These are phyloP conservation scores for Mimachlamys varia DNA, from an alignment of 2,888 invertebrate species.

Conservation along the genomic window DNA sequence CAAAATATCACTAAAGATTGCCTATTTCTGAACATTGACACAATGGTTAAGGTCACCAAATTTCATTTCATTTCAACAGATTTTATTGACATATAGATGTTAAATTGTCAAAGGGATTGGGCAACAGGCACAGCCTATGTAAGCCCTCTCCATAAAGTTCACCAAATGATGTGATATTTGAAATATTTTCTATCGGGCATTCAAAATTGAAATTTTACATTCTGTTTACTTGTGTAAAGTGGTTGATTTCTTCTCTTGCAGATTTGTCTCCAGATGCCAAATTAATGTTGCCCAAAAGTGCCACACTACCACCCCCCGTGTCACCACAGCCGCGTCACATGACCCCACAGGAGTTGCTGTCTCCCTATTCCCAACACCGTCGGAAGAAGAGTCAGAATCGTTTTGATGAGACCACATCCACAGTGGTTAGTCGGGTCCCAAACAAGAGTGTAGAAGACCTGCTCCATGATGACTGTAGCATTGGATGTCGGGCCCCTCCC, in stretches of 20 bases:
- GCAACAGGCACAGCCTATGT: too few species aligned
- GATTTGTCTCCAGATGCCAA: slow-evolving; percentile 26
- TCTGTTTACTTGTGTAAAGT: too few species aligned
- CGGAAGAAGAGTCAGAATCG: slow-evolving; percentile 49
- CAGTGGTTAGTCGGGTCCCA: slow-evolving; percentile 73
- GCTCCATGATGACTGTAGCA: slow-evolving; percentile 63
- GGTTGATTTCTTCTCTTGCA: not conserved
- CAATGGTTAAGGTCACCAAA: too few species aligned
- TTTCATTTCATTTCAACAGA: too few species aligned
- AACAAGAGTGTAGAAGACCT: slow-evolving; percentile 77
- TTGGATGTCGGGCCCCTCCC: slow-evolving; percentile 52
- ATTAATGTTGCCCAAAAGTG: slow-evolving; percentile 34
- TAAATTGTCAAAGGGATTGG: too few species aligned
- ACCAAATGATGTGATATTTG: too few species aligned
- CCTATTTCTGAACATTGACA: too few species aligned
- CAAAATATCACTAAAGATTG: too few species aligned
- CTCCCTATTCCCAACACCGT: slow-evolving; percentile 47
- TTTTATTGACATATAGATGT: too few species aligned
- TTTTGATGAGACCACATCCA: slow-evolving; percentile 69
- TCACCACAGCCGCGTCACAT: slow-evolving; percentile 36
- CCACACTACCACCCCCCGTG: slow-evolving; percentile 43
- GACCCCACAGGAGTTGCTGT: not conserved
- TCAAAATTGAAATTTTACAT: too few species aligned
- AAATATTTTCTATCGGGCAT: too few species aligned
- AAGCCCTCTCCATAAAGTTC: too few species aligned